These are phyloP conservation scores for Melopsittacus undulatus DNA, from an alignment of 2,797 vertebrate species.

Conservation along the genomic window DNA sequence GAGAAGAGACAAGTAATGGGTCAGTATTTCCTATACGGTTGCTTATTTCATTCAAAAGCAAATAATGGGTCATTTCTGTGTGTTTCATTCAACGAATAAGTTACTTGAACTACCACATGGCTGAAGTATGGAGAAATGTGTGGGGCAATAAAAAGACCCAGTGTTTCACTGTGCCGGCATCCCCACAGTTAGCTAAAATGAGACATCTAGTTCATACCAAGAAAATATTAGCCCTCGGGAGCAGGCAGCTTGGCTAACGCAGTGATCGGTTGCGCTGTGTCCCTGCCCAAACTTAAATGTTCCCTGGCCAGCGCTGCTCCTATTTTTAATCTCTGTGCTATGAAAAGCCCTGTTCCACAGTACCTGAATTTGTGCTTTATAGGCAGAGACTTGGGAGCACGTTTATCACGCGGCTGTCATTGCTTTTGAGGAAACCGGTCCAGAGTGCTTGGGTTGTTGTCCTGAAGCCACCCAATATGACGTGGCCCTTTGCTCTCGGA, in stretches of 20 bases:
- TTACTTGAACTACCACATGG: neutral
- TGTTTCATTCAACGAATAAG: neutral
- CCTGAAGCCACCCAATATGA: neutral
- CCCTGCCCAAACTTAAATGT: neutral
- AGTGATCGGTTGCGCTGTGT: rapidly evolving
- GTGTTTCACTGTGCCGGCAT: neutral
- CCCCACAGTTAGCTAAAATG: neutral
- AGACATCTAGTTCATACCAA: neutral
- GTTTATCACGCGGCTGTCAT: neutral
- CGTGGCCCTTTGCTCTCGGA: neutral
- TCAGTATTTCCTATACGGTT: neutral
- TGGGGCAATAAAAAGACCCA: neutral
- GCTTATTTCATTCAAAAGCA: neutral
- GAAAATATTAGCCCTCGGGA: neutral
- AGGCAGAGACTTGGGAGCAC: neutral
- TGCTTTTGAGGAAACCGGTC: neutral
- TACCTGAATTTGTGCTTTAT: neutral
- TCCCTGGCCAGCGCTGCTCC: neutral
- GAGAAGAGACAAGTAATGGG: neutral
- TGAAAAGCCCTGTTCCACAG: neutral
- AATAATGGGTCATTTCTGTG: neutral
- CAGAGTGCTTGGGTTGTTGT: neutral
- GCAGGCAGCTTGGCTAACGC: neutral
- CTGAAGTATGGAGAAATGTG: neutral
- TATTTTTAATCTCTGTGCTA: neutral